Base-by-base conservation (phyloP, 2,888 invertebrate genomes). In the Sesamia inferens region DNA sequence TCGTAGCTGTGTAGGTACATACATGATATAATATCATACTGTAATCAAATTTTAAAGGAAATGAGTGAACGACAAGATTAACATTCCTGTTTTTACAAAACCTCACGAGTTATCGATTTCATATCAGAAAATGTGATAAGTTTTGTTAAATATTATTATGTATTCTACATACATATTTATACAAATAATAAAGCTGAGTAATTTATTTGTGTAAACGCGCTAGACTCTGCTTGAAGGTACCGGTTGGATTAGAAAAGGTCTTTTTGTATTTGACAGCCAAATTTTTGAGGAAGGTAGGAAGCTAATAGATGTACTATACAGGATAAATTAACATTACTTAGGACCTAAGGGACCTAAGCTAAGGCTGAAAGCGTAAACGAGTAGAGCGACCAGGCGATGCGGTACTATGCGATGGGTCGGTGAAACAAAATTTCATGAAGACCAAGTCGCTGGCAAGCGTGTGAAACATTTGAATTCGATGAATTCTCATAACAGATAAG, bases 1-100 rank as follows among this genome's bases (percentile, higher is more conserved):
- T 65, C n/a, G 10, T 31, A 10, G 48, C 24, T 19, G 48, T 24
- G 48, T 48, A 31, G 14, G 8, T 7, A 44, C 7, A 11, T 7
- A 44, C 7, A 11, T 5, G 10, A 0, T 24, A 1, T 19, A 39
- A 11, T 55, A 55, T 55, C 55, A 39, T 55, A 61, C 51, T 64
- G 24, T 70, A 64, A 81, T 68, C 65, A 58, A 65, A 62, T n/a
- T 65, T 71, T 59, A 39, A 59, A 64, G 69, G 51, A 77, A 80
- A 57, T 72, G 19, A 66, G 22, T 58, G 44, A 66, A 44, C 57
- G 55, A 48, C n/a, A 31, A 62, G 70, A 69, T 68, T 72, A 62
- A 54, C 55, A 78, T 74, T 71, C 67, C 11, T 62, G 58, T 58
- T 78, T 55, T 58, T 64, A 58, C 39, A 44, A 64, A 68, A 77